phyloP scores from a whole-genome alignment of 2,113 vertebrate species.

The Lepus europaeus region DNA sequence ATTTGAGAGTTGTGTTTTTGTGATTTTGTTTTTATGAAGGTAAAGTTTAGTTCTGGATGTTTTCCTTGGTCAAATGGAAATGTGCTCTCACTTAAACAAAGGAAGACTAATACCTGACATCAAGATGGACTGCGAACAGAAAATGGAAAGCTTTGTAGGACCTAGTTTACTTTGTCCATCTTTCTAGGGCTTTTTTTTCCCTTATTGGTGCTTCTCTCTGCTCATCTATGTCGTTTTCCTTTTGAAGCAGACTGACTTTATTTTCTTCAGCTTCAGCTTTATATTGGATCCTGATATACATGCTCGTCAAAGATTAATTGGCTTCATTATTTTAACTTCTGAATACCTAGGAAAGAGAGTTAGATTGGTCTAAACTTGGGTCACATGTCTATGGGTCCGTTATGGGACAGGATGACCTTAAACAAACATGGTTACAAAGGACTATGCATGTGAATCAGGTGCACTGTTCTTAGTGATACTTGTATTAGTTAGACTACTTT shows the following conservation, averaged over 20 bases:
- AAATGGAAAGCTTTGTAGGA: not conserved
- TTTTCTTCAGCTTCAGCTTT: not conserved
- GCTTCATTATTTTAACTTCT: not conserved
- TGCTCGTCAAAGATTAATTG: not conserved
- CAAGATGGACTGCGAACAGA: not conserved
- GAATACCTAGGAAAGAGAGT: not conserved
- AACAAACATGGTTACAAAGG: not conserved
- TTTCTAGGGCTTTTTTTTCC: not conserved
- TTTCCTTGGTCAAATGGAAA: slow-evolving; percentile 30
- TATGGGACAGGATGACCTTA: not conserved
- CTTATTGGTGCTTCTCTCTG: not conserved
- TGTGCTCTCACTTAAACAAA: not conserved
- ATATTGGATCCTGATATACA: not conserved
- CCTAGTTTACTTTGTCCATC: not conserved
- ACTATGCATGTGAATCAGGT: not conserved
- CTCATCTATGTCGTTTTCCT: not conserved
- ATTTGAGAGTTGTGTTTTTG: not conserved
- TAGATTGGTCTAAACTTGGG: not conserved
- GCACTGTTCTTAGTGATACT: not conserved
- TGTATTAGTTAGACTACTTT: not conserved
- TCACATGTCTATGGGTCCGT: not conserved
- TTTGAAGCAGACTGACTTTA: not conserved
- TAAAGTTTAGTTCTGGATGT: not conserved
- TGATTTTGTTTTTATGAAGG: slow-evolving; percentile 49
- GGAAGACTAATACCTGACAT: not conserved